Evolutionary conservation across 2,797 vertebrate species (phyloP), one percentile per base, ranked within the genome.

Genomic region (Cyprinodon diabolis): DNA sequence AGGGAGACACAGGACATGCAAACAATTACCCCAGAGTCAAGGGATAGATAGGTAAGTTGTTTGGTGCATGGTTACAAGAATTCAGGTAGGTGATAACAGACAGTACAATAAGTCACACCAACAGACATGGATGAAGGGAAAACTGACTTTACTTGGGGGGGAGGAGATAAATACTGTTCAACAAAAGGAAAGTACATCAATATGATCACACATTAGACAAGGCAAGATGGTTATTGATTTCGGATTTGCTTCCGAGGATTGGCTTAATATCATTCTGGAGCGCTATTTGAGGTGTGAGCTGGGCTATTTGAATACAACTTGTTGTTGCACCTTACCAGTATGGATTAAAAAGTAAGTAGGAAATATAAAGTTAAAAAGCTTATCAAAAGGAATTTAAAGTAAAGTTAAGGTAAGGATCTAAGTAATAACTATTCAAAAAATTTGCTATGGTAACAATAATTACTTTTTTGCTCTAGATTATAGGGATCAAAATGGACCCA

Each of bases 1-100:
- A 91, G 91, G 92, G 88, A 90, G 88, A 93, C 89, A 91, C 80
- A 88, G 80, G 86, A 78, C 92, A 89, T 94, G 94, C 94, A 91
- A 89, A 94, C 90, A 78, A 67, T 90, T 91, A 91, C 88, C 83
- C 75, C 58, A 75, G 72, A 89, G 80, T 78, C 15, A 68, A 81
- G 60, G 84, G 79, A 63, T 76, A 86, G 43, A 83, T 15, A 81
- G 72, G 82, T 79, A 87, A 78, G 74, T 71, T 79, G 83, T 71
- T 78, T 83, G 76, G 78, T 78, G 78, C 66, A 72, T 45, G 72
- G 75, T 74, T 86, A 84, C 66, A 60, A 78, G 51, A 65, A 82
- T 79, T 84, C 45, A 70, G 68, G 66, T 84, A 68, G 71, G 76
- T 74, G 78, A 75, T 63, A 71, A 47, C 81, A 52, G 75, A 66